These are phyloP conservation scores for Acanthoscelides obtectus DNA, from an alignment of 2,888 invertebrate genomes.

Conservation along the genomic window DNA sequence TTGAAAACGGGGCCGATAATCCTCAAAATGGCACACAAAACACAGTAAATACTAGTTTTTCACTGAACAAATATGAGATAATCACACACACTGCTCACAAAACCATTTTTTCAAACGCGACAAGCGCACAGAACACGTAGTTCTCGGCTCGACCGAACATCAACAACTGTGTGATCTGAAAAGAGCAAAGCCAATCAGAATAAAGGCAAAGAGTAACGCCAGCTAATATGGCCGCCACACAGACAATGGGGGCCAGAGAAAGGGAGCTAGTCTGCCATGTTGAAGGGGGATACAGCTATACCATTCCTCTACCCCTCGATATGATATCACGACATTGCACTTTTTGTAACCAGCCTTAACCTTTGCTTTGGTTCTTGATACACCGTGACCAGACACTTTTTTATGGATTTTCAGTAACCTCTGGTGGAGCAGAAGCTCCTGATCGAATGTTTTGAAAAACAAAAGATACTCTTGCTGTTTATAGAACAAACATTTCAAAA, in stretches of 20 bases:
- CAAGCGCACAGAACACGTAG: slow-evolving; percentile 32
- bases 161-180: slow-evolving; percentile 44
- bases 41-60: background rate
- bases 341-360: slow-evolving; percentile 13
- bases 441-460: background rate
- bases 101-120: slow-evolving; percentile 30
- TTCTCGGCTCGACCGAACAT: slow-evolving; percentile 33
- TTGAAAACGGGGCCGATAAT: slow-evolving; percentile 17
- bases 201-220: slow-evolving; percentile 47
- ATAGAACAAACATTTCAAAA: too few relatives aligned
- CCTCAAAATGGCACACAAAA: slow-evolving; percentile 13
- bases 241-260: slow-evolving; percentile 48
- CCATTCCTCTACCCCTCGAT: slow-evolving; percentile 39
- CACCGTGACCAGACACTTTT: background rate
- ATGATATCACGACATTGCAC: slow-evolving; percentile 34
- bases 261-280: slow-evolving; percentile 42
- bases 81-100: slow-evolving; percentile 9
- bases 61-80: background rate
- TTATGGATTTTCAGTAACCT: background rate
- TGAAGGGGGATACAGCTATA: slow-evolving; percentile 34
- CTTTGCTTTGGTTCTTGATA: background rate
- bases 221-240: slow-evolving; percentile 51
- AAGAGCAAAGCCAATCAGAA: slow-evolving; percentile 49
- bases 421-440: background rate
- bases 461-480: background rate